Evolutionary conservation across 1,140 invertebrate genomes (phyloP), one percentile per base, ranked within the genome.

Genomic region (Drosophila ananassae): DNA sequence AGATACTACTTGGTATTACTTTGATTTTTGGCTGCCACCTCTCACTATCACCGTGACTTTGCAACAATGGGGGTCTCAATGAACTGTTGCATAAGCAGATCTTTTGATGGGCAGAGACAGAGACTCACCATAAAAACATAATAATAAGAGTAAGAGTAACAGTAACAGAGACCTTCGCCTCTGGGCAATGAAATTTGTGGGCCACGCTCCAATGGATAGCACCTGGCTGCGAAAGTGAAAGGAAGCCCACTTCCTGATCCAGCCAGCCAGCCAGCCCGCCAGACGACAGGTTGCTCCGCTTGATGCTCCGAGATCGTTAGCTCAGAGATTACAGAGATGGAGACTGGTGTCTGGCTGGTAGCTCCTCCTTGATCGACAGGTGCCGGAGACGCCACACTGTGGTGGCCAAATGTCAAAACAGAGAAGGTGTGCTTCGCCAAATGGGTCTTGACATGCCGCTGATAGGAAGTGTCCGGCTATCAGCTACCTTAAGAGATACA

Each of bases 231-330:
- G 77, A 91, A 91, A 91, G 90, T 91, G 90, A 91, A 91, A 90
- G 90, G 90, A 90, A 90, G 57, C 53, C 37, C 59, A 76, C 82
- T 91, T 91, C 90, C 90, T 91, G 89, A 68, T 76, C 64, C 73
- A 59, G 51, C 66, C 48, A 28, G 25, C 60, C 9, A 63, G 25
- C 64, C 73, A 59, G 51, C 66, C 48, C 24, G 25, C 60, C 9
- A 63, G 25, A 58, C 21, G 56, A 52, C 32, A 73, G 39, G 44
- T 60, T 25, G 63, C 32, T 13, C 13, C 12, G 13, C 1, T 72
- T 73, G 60, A 66, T 67, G 72, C 39, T 75, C 59, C 25, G 25
- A 28, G 25, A 28, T 28, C 25, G 25, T 28, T 28, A 28, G 72
- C 39, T 75, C 59, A 32, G 32, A 32, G 32, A 32, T 32, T 32